These are phyloP conservation scores for Nemoura dubitans DNA, from an alignment of 2,888 invertebrate genomes.

Conservation along the genomic window DNA sequence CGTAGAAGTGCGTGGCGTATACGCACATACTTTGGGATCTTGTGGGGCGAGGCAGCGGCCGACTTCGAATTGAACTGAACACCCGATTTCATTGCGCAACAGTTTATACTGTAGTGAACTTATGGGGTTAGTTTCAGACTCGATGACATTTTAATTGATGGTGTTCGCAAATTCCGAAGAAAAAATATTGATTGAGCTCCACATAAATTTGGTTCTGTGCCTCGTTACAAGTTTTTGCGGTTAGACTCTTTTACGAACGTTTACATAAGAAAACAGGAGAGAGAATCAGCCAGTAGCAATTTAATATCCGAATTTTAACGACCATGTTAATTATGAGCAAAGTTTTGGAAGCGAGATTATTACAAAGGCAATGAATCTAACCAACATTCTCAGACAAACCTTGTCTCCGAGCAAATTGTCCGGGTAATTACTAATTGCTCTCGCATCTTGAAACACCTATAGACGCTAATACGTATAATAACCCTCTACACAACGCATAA, in stretches of 20 bases:
- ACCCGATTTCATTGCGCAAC: no score
- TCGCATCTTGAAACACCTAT: not conserved
- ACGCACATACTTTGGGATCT: not conserved
- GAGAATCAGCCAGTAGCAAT: not conserved
- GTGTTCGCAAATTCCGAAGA: no score
- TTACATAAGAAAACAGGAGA: no score
- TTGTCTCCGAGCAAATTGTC: not conserved
- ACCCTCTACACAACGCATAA: not conserved
- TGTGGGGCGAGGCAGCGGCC: no score
- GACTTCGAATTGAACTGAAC: no score
- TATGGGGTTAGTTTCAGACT: no score
- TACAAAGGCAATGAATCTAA: not conserved
- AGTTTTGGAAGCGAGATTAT: not conserved
- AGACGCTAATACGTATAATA: not conserved
- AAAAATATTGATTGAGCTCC: no score
- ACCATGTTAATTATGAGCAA: not conserved
- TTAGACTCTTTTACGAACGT: no score
- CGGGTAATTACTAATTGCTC: not conserved
- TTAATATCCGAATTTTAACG: constrained; percentile 12
- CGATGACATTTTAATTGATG: no score
- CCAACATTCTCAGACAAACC: constrained; percentile 7
- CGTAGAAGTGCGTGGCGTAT: not conserved
- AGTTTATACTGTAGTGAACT: no score
- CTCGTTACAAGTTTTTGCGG: no score
- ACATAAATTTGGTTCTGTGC: no score